Conservation (phyloP, 2,113 vertebrate genomes). For the Alectura lathami region DNA sequence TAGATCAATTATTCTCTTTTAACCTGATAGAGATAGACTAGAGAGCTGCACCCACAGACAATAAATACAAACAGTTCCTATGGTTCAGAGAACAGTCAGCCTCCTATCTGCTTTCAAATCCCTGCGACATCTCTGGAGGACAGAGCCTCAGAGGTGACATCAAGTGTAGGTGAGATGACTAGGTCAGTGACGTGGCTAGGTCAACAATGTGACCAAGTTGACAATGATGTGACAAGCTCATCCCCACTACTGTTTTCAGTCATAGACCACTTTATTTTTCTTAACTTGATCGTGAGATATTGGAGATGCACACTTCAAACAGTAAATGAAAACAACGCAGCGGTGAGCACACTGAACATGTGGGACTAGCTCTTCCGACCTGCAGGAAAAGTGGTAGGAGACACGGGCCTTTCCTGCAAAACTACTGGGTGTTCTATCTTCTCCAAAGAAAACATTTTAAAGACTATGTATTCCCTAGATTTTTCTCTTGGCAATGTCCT, state of each 20-base stretch:
- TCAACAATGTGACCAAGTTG: background rate
- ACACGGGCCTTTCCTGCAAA: background rate
- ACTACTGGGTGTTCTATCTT: background rate
- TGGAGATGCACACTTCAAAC: background rate
- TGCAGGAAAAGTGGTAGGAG: background rate
- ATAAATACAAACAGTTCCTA: background rate
- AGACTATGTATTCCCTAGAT: background rate
- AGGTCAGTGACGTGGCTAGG: background rate
- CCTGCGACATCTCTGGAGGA: no score
- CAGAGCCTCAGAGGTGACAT: background rate
- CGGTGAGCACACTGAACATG: background rate
- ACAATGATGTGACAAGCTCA: background rate
- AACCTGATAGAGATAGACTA: background rate
- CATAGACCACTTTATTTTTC: background rate
- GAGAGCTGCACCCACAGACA: background rate
- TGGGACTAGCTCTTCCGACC: background rate
- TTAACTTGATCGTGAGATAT: background rate
- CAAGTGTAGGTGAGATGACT: fast-evolving
- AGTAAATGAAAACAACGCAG: background rate
- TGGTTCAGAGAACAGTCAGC: background rate
- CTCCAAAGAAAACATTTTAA: background rate
- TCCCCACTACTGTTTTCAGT: background rate
- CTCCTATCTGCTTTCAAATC: background rate
- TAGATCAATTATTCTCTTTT: background rate
- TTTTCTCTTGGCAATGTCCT: background rate